Base-by-base conservation (phyloP, 1,140 invertebrate species). In the Musca vetustissima region DNA sequence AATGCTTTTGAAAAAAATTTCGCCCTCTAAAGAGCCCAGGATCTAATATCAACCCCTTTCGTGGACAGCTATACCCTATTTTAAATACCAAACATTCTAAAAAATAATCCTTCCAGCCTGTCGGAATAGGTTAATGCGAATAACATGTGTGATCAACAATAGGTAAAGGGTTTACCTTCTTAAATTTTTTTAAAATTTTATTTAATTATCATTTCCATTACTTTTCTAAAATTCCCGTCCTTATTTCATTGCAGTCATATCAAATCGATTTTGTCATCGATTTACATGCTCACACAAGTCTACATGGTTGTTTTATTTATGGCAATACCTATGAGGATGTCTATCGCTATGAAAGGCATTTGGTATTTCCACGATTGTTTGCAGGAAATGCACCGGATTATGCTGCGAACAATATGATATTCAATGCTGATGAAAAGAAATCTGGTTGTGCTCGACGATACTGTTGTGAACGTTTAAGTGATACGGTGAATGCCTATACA, bases 311-410 rank as follows among this genome's bases (percentile, higher is more conserved):
- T 47, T 99, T 98, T 84, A 90, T 99, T 70, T 96, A 97, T 78
- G 97, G 97, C 8, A 98, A 98, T 83, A 93, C 94, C 0, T 98
- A 96, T 76, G 96, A 98, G 72, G 95, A 98, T 80, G 93, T 83
- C 24, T 87, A 76, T 77, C 92, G 92, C 77, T 92, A 93, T 76
- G 93, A 95, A 78, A 84, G 92, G 36, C 93, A 95, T 81, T 89
- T 94, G 28, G 89, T 97, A 2, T 92, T 97, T 77, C 95, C 95
- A 0, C 95, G 96, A 83, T 83, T 97, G n/a, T 85, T 97, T 67
- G 88, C 92, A 73, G 88, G 90, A 76, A 89, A 92, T 76, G 89
- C 93, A 11, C 91, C 94, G 71, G 95, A 97, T 76, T 97, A 94
- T 80, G 89, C 90, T 25, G 72, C 88, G 14, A 85, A 85, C 49